phyloP scores from a whole-genome alignment of 2,888 invertebrate species.

The Xanthostigma xanthostigma region DNA sequence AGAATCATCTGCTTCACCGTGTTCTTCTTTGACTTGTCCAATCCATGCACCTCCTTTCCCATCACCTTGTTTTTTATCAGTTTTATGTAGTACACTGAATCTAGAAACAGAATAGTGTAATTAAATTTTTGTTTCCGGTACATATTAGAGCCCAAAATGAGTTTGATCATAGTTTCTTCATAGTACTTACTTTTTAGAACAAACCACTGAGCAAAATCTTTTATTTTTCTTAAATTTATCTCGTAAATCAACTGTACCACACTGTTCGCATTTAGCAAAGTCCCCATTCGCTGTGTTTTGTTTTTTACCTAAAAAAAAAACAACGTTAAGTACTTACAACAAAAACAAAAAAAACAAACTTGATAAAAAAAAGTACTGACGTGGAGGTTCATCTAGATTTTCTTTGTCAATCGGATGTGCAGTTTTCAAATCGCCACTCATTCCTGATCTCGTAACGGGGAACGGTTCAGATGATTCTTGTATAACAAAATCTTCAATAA shows the following conservation, averaged over 20 bases:
- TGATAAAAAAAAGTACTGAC: constrained; percentile 36
- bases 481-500: constrained; percentile 92
- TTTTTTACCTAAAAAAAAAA: constrained; percentile 36
- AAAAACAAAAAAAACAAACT: not conserved
- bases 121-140: too few relatives aligned
- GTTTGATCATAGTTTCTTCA: not conserved
- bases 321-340: constrained; percentile 4
- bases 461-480: constrained; percentile 89
- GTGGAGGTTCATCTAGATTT: constrained; percentile 56
- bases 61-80: constrained; percentile 18
- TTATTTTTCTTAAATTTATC: constrained; percentile 58
- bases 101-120: too few relatives aligned
- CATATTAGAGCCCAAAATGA: too few relatives aligned
- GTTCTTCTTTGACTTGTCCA: constrained; percentile 24
- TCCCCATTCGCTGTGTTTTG: constrained; percentile 32
- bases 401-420: constrained; percentile 37
- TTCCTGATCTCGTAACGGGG: constrained; percentile 47
- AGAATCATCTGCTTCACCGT: constrained; percentile 29
- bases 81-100: too few relatives aligned
- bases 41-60: constrained; percentile 16
- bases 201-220: constrained; percentile 59
- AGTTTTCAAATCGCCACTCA: constrained; percentile 27
- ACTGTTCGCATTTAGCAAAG: constrained; percentile 53
- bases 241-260: constrained; percentile 49
- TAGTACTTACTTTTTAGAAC: constrained; percentile 41